Evolutionary conservation across 1,140 invertebrate genomes (phyloP), one percentile per base, ranked within the genome.

Genomic region (Chironomus tepperi): DNA sequence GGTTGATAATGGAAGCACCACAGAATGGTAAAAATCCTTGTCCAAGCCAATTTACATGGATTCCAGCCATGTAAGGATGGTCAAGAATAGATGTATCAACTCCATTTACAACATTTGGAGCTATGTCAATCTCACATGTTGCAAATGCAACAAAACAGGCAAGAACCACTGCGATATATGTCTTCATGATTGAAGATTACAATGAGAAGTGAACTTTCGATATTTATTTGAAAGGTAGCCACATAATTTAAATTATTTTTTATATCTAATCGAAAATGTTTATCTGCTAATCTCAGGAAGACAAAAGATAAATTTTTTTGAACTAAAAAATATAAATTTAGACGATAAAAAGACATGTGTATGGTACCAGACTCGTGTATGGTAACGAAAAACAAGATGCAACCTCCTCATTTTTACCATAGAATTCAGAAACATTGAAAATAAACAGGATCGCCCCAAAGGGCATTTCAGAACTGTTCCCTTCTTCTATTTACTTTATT

Each of bases 41-140:
- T 1, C 47, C 47, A n/a, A n/a, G 47, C 47, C 47, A 57, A n/a
- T 57, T 57, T 57, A 57, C 47, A 15, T 57, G 47, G 5, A 57
- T 57, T 12, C 47, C 47, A 57, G 47, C 47, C 47, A 57, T 57
- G 15, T 57, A 57, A n/a, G 47, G 47, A 15, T 57, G 47, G 15
- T 57, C 47, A n/a, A 57, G 47, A 57, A 57, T 57, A 12, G 47
- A 57, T 10, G 47, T 57, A 57, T 57, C 47, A 57, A 57, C 47
- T n/a, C 47, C 47, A 5, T n/a, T n/a, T n/a, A 57, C 47, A 0
- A 57, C 47, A 15, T n/a, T n/a, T 1, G 47, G 47, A n/a, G 10
- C 12, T 57, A n/a, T 57, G 3, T 57, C 47, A 15, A 57, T 57
- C 47, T 57, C 10, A 57, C 47, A 57, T 57, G 47, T 15, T 57